Evolutionary conservation across 2,113 vertebrate genomes (phyloP), one percentile per base, ranked within the genome.

Genomic region (Indri indri): DNA sequence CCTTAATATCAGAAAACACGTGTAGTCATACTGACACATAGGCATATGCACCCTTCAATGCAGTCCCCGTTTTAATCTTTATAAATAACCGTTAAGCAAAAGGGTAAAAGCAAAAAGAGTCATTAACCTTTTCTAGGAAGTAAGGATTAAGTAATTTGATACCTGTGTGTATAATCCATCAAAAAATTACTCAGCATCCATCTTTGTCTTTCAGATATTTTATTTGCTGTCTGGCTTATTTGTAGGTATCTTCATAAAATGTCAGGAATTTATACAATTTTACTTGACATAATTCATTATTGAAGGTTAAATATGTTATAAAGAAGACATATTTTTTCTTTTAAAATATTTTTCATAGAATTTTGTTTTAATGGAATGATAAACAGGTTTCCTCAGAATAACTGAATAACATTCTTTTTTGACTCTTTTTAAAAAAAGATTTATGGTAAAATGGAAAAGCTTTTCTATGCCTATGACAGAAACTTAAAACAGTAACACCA

Each of bases 71-170:
- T 97, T 98, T 90, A 98, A 98, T 94, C 96, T 98, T 97, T 96
- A 97, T 98, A 97, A 97, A 98, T 97, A 97, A 96, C 97, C 96
- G 96, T 96, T 98, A 98, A 96, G 76, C 93, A 98, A 98, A 98
- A 99, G 97, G 97, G 98, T 98, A 98, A 96, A 95, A 97, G 97
- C 97, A 98, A 81, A 98, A 98, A 98, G 97, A 98, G 20, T 96
- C 98, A 98, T 98, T 98, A 98, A 98, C 98, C 98, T 98, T 99
- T 98, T 84, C 97, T 95, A 97, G 94, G 96, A 98, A 98, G 81
- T 70, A 98, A 97, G 84, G 90, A 98, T 96, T 95, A 98, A 98
- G 87, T 96, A 93, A 97, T 92, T 70, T 97, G 97, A 97, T 98
- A 91, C 98, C 85, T 98, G 63, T 87, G 97, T 97, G 54, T 98